Percentiles rank a stretch among this genome's conserved stretches.
Conservation (phyloP, 2,888 invertebrate species). For the Volucella inanis region DNA sequence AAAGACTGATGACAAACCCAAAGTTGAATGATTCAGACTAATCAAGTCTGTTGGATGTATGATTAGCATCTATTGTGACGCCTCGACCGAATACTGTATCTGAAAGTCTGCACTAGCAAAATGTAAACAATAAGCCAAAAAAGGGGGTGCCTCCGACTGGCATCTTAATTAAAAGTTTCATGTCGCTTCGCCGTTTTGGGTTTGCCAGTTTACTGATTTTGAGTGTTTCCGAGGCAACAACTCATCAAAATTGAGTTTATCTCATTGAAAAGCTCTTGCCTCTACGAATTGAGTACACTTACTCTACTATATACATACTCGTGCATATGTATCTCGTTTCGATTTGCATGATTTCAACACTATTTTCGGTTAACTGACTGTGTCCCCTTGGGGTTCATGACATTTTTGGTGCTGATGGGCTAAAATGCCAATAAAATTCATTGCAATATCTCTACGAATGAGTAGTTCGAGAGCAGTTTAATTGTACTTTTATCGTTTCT, state of each 20-base stretch:
- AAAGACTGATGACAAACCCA: slow-evolving; percentile 23
- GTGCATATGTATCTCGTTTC: neutral
- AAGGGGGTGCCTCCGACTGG: neutral
- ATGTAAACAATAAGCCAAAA: slow-evolving; percentile 5
- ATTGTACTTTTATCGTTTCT: slow-evolving; percentile 32
- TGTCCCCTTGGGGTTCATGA: slow-evolving; percentile 46
- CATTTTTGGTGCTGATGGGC: slow-evolving; percentile 35
- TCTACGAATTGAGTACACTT: slow-evolving; percentile 1
- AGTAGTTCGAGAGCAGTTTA: slow-evolving; percentile 8
- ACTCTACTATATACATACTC: too few relatives aligned
- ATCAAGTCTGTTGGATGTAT: slow-evolving; percentile 18
- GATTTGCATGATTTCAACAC: slow-evolving; percentile 13
- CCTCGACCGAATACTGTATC: slow-evolving; percentile 1
- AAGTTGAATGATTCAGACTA: slow-evolving; percentile 44
- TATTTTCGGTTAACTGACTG: slow-evolving; percentile 49
- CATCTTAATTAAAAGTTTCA: slow-evolving; percentile 58
- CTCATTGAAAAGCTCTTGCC: slow-evolving; percentile 31
- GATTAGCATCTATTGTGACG: neutral
- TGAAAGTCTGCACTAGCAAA: neutral
- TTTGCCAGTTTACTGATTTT: neutral
- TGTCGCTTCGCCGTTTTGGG: slow-evolving; percentile 8
- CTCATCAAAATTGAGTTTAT: slow-evolving; percentile 23
- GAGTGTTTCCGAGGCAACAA: slow-evolving; percentile 28
- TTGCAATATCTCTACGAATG: slow-evolving; percentile 20
- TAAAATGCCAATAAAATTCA: slow-evolving; percentile 16